Evolutionary conservation across 53 echinoderm and acorn worm genomes (phyloP), one percentile per base, ranked within the genome.

Genomic region (Holothuria leucospilota): DNA sequence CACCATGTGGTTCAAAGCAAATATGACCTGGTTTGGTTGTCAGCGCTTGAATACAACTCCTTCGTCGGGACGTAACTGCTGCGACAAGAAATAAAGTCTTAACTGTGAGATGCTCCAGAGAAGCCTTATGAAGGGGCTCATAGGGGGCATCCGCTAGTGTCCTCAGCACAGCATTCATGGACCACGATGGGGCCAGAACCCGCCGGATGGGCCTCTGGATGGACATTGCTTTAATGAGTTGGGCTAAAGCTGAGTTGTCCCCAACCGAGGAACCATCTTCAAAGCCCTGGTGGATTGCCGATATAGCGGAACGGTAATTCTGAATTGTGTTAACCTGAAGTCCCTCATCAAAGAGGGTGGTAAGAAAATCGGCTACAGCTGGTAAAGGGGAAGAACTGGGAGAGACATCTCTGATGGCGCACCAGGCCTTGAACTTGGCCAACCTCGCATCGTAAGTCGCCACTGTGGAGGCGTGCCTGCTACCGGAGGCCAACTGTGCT

Each of bases 241-340:
- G 39, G 39, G 39, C 74, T 42, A 73, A 46, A n/a, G 74, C 74
- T 73, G 39, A 2, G 21, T 39, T 40, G 74, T 42, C 46, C 74
- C 39, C 39, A 40, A 73, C 74, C 39, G 46, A 39, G 74, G 74
- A 73, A 42, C 74, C 74, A 73, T 73, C 68, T n/a, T 39, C 39
- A 42, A 73, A 73, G 74, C 74, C 74, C 74, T 73, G 14, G 74
- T 73, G 74, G 41, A 73, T 20, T 39, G 46, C 39, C 4, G 46
- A 28, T 40, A 30, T 73, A 39, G 73, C 41, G 6, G 28, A 73
- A 23, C 41, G 73, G 29, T 24, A 40, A 18, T 34, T 73, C 46
- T 18, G 39, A 42, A 73, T 21, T 41, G 46, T 73, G 42, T 73
- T 34, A 27, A 67, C 68, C 34, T 25, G 25, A 27, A 29, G 28